Percentiles rank a stretch among this genome's conserved stretches.
Evolutionary conservation across 1,140 invertebrate species (phyloP).

Genomic region (Amyelois transitella): DNA sequence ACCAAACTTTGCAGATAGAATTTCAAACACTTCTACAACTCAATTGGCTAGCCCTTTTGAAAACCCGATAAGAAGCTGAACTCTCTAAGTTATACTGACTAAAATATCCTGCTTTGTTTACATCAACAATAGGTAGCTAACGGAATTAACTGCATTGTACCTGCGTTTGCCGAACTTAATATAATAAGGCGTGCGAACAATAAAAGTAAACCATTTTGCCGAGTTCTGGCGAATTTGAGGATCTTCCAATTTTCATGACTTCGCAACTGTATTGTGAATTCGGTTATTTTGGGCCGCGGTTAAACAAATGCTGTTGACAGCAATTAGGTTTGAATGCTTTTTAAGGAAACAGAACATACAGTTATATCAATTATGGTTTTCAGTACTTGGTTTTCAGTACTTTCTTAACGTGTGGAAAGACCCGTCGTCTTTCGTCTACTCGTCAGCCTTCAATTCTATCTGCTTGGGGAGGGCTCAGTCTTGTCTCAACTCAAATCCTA

Average conservation of each 20-base stretch:
- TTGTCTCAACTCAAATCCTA: too few relatives aligned
- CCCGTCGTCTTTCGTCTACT: too few relatives aligned
- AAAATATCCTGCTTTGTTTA: background rate
- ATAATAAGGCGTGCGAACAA: background rate
- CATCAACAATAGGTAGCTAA: background rate
- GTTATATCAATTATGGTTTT: too few relatives aligned
- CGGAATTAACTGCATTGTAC: background rate
- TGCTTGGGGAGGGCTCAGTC: too few relatives aligned
- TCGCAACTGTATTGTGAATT: background rate
- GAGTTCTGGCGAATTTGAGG: background rate
- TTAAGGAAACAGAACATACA: too few relatives aligned
- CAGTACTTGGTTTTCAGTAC: too few relatives aligned
- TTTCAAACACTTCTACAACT: background rate
- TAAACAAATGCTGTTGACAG: too few relatives aligned
- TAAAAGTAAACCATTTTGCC: background rate
- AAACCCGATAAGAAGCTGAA: background rate
- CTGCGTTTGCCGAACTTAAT: background rate
- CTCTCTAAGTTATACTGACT: background rate
- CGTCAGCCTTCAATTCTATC: too few relatives aligned
- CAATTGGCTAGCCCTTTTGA: background rate
- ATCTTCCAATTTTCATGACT: background rate
- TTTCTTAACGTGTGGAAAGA: too few relatives aligned
- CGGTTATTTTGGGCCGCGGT: too few relatives aligned
- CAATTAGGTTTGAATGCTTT: too few relatives aligned
- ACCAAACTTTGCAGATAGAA: background rate